These are phyloP conservation scores for Lucilia sericata DNA, from an alignment of 1,140 invertebrate genomes.

Conservation along the genomic window DNA sequence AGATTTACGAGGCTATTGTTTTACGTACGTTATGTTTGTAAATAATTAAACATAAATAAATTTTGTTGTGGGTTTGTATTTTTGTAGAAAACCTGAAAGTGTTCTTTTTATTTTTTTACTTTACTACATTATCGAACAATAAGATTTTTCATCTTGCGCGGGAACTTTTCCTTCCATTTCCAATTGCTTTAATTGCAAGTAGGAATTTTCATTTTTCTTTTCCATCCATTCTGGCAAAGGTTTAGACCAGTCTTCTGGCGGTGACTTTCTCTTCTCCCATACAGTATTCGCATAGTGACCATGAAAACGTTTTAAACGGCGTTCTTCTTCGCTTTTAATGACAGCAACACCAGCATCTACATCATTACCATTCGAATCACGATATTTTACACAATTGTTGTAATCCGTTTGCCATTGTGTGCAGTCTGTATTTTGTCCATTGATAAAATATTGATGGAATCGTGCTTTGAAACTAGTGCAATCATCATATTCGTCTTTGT, in stretches of 20 bases:
- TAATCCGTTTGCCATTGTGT: conserved; percentile 82
- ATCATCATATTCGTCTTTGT: conserved; percentile 83
- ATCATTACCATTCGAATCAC: conserved; percentile 71
- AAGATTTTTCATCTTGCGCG: conserved; percentile 51
- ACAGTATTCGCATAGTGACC: conserved; percentile 80
- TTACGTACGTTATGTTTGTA: not conserved
- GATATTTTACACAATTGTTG: conserved; percentile 79
- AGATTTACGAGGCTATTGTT: not conserved
- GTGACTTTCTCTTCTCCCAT: conserved; percentile 81
- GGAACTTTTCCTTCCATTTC: conserved; percentile 69
- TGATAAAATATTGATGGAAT: conserved; percentile 89
- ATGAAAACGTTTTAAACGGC: conserved; percentile 73
- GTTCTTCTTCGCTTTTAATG: conserved; percentile 77
- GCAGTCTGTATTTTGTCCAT: conserved; percentile 80
- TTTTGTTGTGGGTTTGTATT: conserved; percentile 5
- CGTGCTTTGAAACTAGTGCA: conserved; percentile 79
- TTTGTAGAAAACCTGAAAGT: not conserved
- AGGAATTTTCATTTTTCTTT: conserved; percentile 76
- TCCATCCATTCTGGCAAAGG: conserved; percentile 81
- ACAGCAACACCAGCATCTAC: conserved; percentile 73
- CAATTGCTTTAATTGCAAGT: conserved; percentile 74
- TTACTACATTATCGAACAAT: conserved; percentile 57
- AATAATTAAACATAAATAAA: conserved; percentile 11
- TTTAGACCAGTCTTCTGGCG: conserved; percentile 82
- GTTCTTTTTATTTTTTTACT: not conserved